These are phyloP conservation scores for Xanthorhoe spadicearia DNA, from an alignment of 2,888 invertebrate species.

Conservation along the genomic window DNA sequence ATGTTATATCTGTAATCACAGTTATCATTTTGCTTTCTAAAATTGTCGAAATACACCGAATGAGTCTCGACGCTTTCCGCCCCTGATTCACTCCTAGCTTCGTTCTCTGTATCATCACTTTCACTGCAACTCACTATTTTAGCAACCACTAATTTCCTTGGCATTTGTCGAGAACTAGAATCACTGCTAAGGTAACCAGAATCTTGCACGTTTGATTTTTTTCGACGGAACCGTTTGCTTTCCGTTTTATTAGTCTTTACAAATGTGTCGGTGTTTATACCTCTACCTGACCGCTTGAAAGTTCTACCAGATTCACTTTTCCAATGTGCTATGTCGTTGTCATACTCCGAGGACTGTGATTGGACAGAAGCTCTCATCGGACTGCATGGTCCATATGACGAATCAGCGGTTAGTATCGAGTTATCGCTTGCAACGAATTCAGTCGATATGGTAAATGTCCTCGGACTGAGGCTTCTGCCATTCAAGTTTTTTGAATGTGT, in stretches of 20 bases:
- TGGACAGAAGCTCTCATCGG: conserved; percentile 82
- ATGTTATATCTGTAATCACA: conserved; percentile 48
- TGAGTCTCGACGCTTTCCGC: conserved; percentile 95
- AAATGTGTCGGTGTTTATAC: conserved; percentile 74
- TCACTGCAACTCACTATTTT: conserved; percentile 87
- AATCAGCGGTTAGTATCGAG: conserved; percentile 56
- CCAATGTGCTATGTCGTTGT: conserved; percentile 59
- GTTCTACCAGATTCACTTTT: conserved; percentile 58
- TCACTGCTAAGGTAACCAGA: conserved; percentile 95
- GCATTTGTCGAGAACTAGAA: conserved; percentile 85
- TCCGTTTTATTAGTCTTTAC: conserved; percentile 65
- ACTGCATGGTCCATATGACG: conserved; percentile 65
- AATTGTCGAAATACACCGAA: conserved; percentile 93
- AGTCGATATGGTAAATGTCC: conserved; percentile 63
- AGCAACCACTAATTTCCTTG: conserved; percentile 75
- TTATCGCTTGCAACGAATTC: conserved; percentile 53
- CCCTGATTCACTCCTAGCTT: conserved; percentile 93
- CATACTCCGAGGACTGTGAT: conserved; percentile 81
- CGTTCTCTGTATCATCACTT: conserved; percentile 92
- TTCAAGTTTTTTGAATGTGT: conserved; percentile 87
- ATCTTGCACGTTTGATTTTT: conserved; percentile 86
- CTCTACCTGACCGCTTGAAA: conserved; percentile 56
- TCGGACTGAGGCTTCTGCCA: conserved; percentile 87
- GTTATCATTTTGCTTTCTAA: conserved; percentile 79
- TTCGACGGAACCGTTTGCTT: conserved; percentile 64